phyloP scores from a whole-genome alignment of 2,797 vertebrate species.

The Passerculus sandwichensis region DNA sequence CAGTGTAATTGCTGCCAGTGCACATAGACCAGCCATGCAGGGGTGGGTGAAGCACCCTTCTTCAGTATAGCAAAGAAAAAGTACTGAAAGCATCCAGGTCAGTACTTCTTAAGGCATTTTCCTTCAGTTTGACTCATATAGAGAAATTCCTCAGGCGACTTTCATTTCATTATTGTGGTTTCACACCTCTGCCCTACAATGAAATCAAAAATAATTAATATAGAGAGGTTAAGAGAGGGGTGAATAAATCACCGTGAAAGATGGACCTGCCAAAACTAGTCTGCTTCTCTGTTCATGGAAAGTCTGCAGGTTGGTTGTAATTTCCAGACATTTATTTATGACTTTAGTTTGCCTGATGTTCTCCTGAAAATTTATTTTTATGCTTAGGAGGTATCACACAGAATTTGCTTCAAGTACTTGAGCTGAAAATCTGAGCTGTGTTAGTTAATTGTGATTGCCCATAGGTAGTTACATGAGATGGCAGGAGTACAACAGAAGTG shows the following conservation, averaged over 20 bases:
- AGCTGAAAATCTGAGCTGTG: not conserved
- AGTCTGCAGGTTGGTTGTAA: not conserved
- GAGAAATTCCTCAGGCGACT: not conserved
- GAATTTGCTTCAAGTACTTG: not conserved
- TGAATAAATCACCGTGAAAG: constrained; percentile 22
- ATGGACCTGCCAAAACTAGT: not conserved
- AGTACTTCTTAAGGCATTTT: not conserved
- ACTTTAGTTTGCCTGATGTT: not conserved
- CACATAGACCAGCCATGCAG: fast-evolving
- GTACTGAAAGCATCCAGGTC: not conserved
- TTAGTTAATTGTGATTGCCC: not conserved
- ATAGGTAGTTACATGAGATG: not conserved
- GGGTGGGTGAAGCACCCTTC: not conserved
- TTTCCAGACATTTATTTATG: constrained; percentile 8
- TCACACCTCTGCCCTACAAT: not conserved
- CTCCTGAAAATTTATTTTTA: not conserved
- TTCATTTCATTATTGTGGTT: constrained; percentile 7
- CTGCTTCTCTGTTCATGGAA: not conserved
- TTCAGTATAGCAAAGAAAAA: not conserved
- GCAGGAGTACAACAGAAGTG: not conserved
- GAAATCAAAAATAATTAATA: constrained; percentile 36
- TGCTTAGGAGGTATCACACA: not conserved
- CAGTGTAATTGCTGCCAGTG: not conserved
- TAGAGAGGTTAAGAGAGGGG: not conserved
- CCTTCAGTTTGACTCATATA: not conserved